These are phyloP conservation scores for Lycocerus yunnanus DNA, from an alignment of 2,888 invertebrate species.

Conservation along the genomic window DNA sequence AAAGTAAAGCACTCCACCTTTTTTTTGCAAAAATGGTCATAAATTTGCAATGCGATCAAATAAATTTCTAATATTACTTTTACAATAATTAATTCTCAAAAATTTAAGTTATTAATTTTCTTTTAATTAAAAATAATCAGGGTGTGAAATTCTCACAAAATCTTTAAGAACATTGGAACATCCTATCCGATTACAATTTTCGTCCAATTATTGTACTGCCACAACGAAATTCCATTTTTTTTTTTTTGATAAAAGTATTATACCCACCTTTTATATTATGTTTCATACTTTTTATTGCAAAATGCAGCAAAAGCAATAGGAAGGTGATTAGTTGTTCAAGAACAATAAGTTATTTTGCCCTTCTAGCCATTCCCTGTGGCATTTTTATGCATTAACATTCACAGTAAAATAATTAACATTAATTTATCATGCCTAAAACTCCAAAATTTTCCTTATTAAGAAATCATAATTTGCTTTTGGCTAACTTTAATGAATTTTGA, in stretches of 20 bases:
- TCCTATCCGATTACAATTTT: no score
- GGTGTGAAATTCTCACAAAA: neutral
- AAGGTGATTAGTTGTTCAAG: neutral
- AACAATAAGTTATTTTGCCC: neutral
- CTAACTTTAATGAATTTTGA: neutral
- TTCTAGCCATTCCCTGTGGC: neutral
- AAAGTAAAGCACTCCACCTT: neutral
- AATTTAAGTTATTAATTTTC: neutral
- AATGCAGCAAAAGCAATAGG: neutral
- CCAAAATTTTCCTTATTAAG: neutral
- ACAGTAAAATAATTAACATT: neutral
- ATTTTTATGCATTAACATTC: neutral
- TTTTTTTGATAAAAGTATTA: neutral
- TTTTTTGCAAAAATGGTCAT: neutral
- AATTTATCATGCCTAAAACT: neutral
- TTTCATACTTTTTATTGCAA: neutral
- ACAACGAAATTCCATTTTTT: neutral
- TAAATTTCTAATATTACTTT: neutral
- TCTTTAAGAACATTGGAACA: neutral
- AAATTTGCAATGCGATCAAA: neutral
- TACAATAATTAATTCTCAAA: neutral
- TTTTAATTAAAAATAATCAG: neutral
- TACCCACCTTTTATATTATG: neutral
- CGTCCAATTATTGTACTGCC: neutral
- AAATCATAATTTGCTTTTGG: neutral